These are phyloP conservation scores for Daktulosphaira vitifoliae DNA, from an alignment of 1,140 invertebrate genomes.

Conservation along the genomic window DNA sequence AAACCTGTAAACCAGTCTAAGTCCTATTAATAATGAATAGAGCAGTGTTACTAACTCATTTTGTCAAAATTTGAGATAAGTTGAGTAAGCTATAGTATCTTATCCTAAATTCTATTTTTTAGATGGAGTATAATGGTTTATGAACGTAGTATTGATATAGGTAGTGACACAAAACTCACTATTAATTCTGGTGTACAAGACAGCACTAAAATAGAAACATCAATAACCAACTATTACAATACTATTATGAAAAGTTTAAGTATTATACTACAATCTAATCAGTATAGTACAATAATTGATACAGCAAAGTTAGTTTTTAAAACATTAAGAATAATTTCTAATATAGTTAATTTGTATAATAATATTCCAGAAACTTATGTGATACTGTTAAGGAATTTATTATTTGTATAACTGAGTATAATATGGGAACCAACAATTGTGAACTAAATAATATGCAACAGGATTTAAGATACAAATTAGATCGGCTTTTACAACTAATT, in stretches of 20 bases:
- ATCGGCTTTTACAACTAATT: slow-evolving; percentile 61
- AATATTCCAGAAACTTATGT: slow-evolving; percentile 53
- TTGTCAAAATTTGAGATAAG: too few species aligned
- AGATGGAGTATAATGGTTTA: slow-evolving; percentile 91
- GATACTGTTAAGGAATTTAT: slow-evolving; percentile 74
- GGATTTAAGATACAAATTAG: slow-evolving; percentile 66
- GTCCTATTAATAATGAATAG: too few species aligned
- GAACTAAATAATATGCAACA: slow-evolving; percentile 60
- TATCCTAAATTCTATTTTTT: slow-evolving; percentile 28
- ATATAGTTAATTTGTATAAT: not conserved
- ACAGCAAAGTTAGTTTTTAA: slow-evolving; percentile 58
- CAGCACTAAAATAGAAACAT: slow-evolving; percentile 28
- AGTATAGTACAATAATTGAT: slow-evolving; percentile 62
- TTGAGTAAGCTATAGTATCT: too few species aligned
- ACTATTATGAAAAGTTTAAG: slow-evolving; percentile 70
- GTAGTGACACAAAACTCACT: slow-evolving; percentile 49
- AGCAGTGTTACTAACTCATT: too few species aligned
- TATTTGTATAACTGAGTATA: slow-evolving; percentile 51
- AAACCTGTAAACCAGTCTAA: too few species aligned
- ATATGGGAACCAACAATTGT: slow-evolving; percentile 51
- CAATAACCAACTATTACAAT: slow-evolving; percentile 60
- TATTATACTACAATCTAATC: slow-evolving; percentile 77
- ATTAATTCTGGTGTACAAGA: slow-evolving; percentile 41
- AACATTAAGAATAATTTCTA: not conserved
- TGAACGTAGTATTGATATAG: slow-evolving; percentile 58